Base-by-base conservation (phyloP, 1,140 invertebrate species). In the Campoletis sonorensis region DNA sequence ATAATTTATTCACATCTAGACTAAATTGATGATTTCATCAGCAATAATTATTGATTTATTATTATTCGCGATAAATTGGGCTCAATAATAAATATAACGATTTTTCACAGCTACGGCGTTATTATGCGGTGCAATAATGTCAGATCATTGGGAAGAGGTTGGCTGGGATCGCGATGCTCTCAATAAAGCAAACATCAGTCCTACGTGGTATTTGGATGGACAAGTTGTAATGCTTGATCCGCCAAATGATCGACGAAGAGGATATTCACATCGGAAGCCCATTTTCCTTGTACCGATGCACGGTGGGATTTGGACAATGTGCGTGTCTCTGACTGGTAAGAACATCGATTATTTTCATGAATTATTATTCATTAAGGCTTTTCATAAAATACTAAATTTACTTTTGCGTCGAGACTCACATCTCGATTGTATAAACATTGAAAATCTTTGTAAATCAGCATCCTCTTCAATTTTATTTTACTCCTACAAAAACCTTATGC, bases 291-390 rank as follows among this genome's bases (percentile, higher is more conserved):
- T 97, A 0, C 96, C 96, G 0, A 96, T 97, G 95, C 95, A 97
- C 83, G 96, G 96, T 1, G 96, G 96, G 1, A 97, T 97, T 84
- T 97, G 96, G 96, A 97, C 96, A 0, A 93, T 97, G 86, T 97
- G 96, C 88, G 94, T 96, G 68, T 95, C 95, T 75, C 90, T 97
- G 30, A 93, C 94, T 87, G 95, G 96, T 96, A 91, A 92, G 89
- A 21, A 26, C 27, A 23, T 26, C 8, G 5, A 26, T 64, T 64
- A 15, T 58, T n/a, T n/a, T 58, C 4, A 21, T 33, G 2, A 33
- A 33, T 33, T 33, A 33, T 2, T 33, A 7, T 4, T 33, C 7
- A 7, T 33, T 33, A 33, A 33, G 30, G 7, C 7, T 33, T 33
- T 33, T 33, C 30, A 33, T 33, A 33, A 33, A 33, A 33, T 33